These are phyloP conservation scores for Eufriesea mexicana DNA, from an alignment of 1,140 invertebrate genomes.

Conservation along the genomic window DNA sequence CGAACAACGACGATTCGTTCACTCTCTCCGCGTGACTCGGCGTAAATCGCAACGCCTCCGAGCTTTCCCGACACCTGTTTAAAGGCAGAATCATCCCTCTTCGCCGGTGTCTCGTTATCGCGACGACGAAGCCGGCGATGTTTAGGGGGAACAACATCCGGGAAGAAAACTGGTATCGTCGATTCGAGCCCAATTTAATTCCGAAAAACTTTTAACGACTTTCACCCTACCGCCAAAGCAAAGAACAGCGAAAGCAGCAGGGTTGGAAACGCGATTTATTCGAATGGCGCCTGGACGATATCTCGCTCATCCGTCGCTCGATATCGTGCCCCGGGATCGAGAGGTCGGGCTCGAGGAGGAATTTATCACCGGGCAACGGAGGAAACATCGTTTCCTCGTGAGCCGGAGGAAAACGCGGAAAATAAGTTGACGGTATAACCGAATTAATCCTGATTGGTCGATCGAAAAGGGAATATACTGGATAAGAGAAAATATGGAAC, in stretches of 20 bases:
- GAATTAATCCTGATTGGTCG: neutral
- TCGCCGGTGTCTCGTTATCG: conserved; percentile 16
- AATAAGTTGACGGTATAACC: neutral
- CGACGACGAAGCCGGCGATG: conserved; percentile 15
- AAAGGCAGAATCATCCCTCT: conserved; percentile 9
- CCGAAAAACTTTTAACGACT: conserved; percentile 69
- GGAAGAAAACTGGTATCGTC: conserved; percentile 54
- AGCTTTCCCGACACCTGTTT: neutral
- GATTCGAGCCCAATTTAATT: conserved; percentile 66
- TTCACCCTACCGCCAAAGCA: conserved; percentile 31
- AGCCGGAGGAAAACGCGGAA: neutral
- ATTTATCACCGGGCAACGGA: conserved; percentile 1
- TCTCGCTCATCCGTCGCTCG: conserved; percentile 4
- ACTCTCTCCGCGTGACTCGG: too few species aligned
- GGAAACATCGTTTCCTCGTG: neutral
- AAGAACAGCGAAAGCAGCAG: conserved; percentile 21
- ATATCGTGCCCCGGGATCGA: neutral
- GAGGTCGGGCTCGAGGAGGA: neutral
- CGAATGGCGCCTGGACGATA: conserved; percentile 23
- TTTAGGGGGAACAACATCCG: conserved; percentile 23
- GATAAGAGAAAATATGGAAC: neutral
- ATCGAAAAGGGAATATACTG: neutral
- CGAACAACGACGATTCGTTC: neutral
- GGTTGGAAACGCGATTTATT: conserved; percentile 46
- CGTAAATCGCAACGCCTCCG: accelerated